Base-by-base conservation (phyloP, 2,113 vertebrate genomes). In the Ranitomeya variabilis region DNA sequence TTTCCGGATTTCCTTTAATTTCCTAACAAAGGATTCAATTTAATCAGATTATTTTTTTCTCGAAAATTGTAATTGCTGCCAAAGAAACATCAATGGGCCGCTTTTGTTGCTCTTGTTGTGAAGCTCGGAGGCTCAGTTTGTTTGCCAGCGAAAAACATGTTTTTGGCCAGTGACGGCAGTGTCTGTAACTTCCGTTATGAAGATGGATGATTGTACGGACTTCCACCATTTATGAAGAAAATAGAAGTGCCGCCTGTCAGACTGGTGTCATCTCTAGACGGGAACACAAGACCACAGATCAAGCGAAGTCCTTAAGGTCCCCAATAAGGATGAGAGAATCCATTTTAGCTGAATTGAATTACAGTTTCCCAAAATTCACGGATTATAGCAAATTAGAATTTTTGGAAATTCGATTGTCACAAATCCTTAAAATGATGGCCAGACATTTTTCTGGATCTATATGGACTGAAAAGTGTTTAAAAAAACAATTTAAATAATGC, bases 21-120 rank as follows among this genome's bases (percentile, higher is more conserved):
- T 78, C 19, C 21, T 52, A 78, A 78, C 73, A 87, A 80, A 80
- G 52, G 62, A 80, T 81, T 54, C 23, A 31, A 80, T 87, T 87
- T 87, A 87, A 81, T 87, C 86, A 87, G 86, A 80, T 87, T 87
- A 59, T 87, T 87, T 87, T 62, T 76, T 76, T 54, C 26, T 14
- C 59, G 23, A 79, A 87, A 59, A 71, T 54, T 54, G 1, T 57
- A 37, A 80, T 69, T 69, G 15, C 64, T 6, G 77, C 74, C 57
- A 79, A 87, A 52, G 78, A 80, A 55, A 21, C 77, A 87, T 87
- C 51, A 87, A 66, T 69, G 15, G 45, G 11, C 15, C 26, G 60
- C 52, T 26, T 59, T 26, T 45, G 62, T 51, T 19, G 10, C 31
- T 18, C 55, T 76, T 57, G 60, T 13, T 80, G 60, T 57, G 52